Percentiles rank a stretch among this genome's conserved stretches.
These are phyloP conservation scores for Pseudococcus jackbeardsleyi DNA, from an alignment of 2,888 invertebrate species.

Conservation along the genomic window DNA sequence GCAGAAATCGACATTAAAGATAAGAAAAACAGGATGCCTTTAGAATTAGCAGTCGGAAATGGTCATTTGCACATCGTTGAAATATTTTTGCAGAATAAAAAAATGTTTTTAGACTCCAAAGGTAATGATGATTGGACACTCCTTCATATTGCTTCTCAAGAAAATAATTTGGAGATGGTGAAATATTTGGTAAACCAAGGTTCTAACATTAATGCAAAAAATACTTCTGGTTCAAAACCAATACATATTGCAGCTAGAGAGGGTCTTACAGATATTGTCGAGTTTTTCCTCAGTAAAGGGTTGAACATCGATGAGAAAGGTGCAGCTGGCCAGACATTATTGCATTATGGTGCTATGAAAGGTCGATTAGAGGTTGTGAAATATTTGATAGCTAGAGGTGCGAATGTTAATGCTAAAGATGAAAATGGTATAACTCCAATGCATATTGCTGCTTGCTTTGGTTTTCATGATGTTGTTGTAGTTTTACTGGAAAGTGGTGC, in stretches of 20 bases:
- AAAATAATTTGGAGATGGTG: constrained; percentile 79
- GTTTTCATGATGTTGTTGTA: not conserved
- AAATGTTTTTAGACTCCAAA: constrained; percentile 70
- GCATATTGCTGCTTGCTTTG: not conserved
- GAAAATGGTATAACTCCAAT: constrained; percentile 75
- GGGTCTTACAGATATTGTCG: not conserved
- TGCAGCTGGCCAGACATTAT: constrained; percentile 80
- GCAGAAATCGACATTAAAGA: not conserved
- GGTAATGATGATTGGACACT: constrained; percentile 85
- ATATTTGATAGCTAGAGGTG: constrained; percentile 79
- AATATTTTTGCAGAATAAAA: not conserved
- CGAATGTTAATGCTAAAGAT: constrained; percentile 77
- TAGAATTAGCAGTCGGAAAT: not conserved
- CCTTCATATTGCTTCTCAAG: constrained; percentile 92
- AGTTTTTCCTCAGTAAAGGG: constrained; percentile 71
- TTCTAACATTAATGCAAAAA: not conserved
- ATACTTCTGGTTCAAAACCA: not conserved
- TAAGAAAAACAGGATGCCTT: not conserved
- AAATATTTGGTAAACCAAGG: constrained; percentile 73
- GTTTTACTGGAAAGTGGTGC: not conserved
- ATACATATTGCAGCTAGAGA: not conserved
- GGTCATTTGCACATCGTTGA: not conserved
- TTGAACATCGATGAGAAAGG: constrained; percentile 80
- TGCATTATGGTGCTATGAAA: constrained; percentile 89
- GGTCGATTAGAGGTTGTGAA: constrained; percentile 81